Percentiles rank a stretch among this genome's conserved stretches.
Conservation (phyloP, 2,797 vertebrate species). For the Poecilia gillii region DNA sequence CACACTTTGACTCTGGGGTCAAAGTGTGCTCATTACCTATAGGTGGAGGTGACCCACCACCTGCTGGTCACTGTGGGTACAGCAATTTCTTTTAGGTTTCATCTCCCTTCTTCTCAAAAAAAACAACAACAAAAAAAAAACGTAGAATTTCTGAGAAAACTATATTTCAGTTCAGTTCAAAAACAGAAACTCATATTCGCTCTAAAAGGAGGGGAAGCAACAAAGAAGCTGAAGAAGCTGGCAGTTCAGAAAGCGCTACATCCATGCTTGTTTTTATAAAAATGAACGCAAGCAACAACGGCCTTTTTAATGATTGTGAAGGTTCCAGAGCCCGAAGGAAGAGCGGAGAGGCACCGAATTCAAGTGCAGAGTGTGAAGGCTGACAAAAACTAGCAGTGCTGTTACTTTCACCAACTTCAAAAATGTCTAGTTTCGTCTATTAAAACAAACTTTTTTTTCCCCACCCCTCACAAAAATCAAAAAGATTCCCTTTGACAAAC, state of each 20-base stretch:
- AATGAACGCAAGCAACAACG: not conserved
- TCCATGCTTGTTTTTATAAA: not conserved
- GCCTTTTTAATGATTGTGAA: not conserved
- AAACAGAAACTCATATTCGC: not conserved
- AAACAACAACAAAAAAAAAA: not conserved
- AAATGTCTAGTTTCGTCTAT: not conserved
- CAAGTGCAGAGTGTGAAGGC: not conserved
- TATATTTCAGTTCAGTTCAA: not conserved
- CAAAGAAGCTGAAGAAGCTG: not conserved
- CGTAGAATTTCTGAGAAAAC: not conserved
- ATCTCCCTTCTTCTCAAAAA: not conserved
- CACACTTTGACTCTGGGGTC: not conserved
- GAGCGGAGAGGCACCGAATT: not conserved
- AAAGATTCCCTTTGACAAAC: not conserved
- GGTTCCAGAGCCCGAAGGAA: not conserved
- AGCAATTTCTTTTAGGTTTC: slow-evolving; percentile 58
- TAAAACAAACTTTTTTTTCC: not conserved
- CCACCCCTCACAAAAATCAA: not conserved
- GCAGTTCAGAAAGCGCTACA: not conserved
- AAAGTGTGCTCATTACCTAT: not conserved
- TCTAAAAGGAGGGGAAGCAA: not conserved
- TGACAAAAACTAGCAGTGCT: not conserved
- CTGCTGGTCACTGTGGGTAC: slow-evolving; percentile 92
- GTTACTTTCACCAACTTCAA: not conserved
- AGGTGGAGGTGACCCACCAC: slow-evolving; percentile 89